A percentile compares a stretch with the other conserved stretches of the same genome.
These are phyloP conservation scores for Pheosia tremula DNA, from an alignment of 2,888 invertebrate species.

Conservation along the genomic window DNA sequence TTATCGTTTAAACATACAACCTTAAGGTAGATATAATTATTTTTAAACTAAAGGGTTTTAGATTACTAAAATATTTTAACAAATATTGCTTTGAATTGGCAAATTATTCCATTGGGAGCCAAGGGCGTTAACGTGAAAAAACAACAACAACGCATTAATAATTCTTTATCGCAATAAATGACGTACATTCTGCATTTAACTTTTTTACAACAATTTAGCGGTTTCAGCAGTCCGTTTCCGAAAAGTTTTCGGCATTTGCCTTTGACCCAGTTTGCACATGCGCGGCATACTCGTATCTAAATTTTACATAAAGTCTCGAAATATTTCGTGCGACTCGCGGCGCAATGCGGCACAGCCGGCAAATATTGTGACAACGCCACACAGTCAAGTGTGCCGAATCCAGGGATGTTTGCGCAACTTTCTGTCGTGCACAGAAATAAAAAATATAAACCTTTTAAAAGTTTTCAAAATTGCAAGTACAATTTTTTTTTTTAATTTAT, in stretches of 20 bases:
- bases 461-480: too few species aligned
- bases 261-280: conserved; percentile 44
- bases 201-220: conserved; percentile 35
- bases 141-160: not conserved
- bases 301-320: conserved; percentile 51
- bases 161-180: conserved; percentile 13
- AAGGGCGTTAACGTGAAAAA: not conserved
- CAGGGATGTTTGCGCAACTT: conserved; percentile 32
- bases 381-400: conserved; percentile 35
- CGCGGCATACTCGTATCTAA: conserved; percentile 41
- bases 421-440: conserved; percentile 1
- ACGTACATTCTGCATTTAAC: conserved; percentile 37
- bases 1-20: not conserved
- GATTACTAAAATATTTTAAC: too few species aligned
- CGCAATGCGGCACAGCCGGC: conserved; percentile 52
- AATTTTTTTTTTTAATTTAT: too few species aligned
- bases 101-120: not conserved
- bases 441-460: too few species aligned
- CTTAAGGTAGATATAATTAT: too few species aligned
- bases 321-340: conserved; percentile 49
- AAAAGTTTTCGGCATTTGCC: conserved; percentile 36
- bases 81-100: not conserved
- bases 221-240: conserved; percentile 33
- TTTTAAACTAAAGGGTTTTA: too few species aligned
- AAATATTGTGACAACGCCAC: conserved; percentile 53